Percentiles rank a stretch among this genome's conserved stretches.
These are phyloP conservation scores for Anguilla japonica DNA, from an alignment of 2,113 vertebrate species.

Conservation along the genomic window DNA sequence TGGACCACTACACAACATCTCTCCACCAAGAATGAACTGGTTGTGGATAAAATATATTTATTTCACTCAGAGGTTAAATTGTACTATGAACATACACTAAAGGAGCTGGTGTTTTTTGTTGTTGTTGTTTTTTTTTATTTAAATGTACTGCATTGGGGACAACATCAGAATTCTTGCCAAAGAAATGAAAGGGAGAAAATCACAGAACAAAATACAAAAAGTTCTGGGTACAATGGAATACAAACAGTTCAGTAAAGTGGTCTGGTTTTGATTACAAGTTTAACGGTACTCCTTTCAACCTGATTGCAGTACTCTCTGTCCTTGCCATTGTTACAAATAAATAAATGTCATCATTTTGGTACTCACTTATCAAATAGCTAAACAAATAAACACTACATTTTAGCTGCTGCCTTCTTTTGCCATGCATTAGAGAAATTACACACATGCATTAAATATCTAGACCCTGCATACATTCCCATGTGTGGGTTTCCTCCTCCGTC, in stretches of 20 bases:
- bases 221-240: too few species aligned
- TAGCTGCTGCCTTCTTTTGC: not conserved
- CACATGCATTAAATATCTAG: too few species aligned
- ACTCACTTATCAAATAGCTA: not conserved
- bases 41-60: conserved; percentile 28
- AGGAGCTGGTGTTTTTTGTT: not conserved
- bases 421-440: not conserved
- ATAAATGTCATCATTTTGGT: not conserved
- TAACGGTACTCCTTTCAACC: not conserved
- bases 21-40: conserved; percentile 30
- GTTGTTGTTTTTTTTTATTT: too few species aligned
- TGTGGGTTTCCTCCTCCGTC: not conserved
- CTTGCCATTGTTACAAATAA: not conserved
- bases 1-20: conserved; percentile 18
- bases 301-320: not conserved
- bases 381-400: not conserved
- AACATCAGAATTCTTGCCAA: not conserved
- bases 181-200: not conserved
- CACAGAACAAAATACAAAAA: not conserved
- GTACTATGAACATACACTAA: not conserved
- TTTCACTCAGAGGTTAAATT: conserved; percentile 34
- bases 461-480: too few species aligned
- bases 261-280: not conserved
- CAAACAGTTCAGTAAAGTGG: not conserved
- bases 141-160: not conserved